phyloP scores from a whole-genome alignment of 2,113 vertebrate genomes.

The Thalassoma bifasciatum region DNA sequence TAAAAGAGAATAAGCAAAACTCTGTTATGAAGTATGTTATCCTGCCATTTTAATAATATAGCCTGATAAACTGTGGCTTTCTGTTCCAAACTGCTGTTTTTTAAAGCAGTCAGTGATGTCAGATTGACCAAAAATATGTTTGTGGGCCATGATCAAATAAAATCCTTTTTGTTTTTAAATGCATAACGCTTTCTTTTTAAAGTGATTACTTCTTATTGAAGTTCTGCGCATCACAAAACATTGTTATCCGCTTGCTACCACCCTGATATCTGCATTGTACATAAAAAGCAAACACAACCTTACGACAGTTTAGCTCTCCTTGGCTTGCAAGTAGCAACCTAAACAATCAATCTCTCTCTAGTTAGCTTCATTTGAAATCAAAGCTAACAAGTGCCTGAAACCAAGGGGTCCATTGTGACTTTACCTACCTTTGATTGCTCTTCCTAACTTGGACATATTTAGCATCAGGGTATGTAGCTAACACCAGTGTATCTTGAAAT shows the following conservation, averaged over 20 bases:
- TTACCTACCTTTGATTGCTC: no score
- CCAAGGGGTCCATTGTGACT: no score
- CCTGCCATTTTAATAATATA: constrained; percentile 47
- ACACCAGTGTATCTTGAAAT: no score
- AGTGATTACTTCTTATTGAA: no score
- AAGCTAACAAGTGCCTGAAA: background rate
- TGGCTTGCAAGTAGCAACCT: no score
- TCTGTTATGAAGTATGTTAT: constrained; percentile 46
- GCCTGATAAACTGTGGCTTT: constrained; percentile 16
- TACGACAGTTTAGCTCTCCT: no score
- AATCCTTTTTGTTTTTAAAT: no score
- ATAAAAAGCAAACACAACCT: background rate
- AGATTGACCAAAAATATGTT: constrained; percentile 9
- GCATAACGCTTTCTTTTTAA: no score
- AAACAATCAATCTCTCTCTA: background rate
- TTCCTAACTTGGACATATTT: no score
- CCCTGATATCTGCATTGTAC: background rate
- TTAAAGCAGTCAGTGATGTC: constrained; percentile 7
- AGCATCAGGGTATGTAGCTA: no score
- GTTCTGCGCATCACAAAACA: no score
- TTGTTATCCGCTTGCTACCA: background rate
- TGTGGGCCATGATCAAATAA: constrained; percentile 2
- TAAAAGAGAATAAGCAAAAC: constrained; percentile 68
- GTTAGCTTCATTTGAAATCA: no score
- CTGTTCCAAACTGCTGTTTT: constrained; percentile 26